Evolutionary conservation across 1,140 invertebrate genomes (phyloP).

Genomic region (Ooceraea biroi): DNA sequence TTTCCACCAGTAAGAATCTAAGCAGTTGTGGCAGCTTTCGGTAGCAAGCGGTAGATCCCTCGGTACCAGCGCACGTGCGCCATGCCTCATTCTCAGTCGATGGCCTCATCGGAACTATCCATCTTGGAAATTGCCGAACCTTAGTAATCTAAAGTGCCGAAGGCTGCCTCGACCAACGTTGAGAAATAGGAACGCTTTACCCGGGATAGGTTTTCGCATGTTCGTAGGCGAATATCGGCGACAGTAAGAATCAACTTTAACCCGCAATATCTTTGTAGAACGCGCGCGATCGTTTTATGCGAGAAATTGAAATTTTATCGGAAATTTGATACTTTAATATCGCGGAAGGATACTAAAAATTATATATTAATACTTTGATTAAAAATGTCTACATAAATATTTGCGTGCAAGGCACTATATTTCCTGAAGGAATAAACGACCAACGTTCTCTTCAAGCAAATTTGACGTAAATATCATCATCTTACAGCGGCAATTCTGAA

Average conservation of each 20-base stretch:
- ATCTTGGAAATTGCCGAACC: slow-evolving; percentile 66
- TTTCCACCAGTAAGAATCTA: slow-evolving; percentile 42
- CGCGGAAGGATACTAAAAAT: too few species aligned
- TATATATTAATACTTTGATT: too few species aligned
- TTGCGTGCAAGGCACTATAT: too few species aligned
- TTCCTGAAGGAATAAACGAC: too few species aligned
- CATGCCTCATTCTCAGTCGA: slow-evolving; percentile 56
- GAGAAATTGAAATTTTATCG: not conserved
- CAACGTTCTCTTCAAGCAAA: not conserved
- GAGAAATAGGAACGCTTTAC: slow-evolving; percentile 51
- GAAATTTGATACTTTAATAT: too few species aligned
- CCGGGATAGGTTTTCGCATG: slow-evolving; percentile 32
- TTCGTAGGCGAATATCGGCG: slow-evolving; percentile 1
- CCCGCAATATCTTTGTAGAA: not conserved
- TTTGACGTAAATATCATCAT: not conserved
- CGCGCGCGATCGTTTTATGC: not conserved
- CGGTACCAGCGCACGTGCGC: slow-evolving; percentile 22
- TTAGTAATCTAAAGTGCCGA: slow-evolving; percentile 69
- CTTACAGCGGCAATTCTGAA: not conserved
- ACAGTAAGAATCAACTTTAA: slow-evolving; percentile 27
- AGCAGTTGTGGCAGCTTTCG: slow-evolving; percentile 34
- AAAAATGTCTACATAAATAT: too few species aligned
- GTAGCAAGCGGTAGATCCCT: slow-evolving; percentile 22
- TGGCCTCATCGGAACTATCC: slow-evolving; percentile 65
- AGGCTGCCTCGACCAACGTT: slow-evolving; percentile 50